Conservation (phyloP, 2,797 vertebrate species). For the Catostomus latipinnis region DNA sequence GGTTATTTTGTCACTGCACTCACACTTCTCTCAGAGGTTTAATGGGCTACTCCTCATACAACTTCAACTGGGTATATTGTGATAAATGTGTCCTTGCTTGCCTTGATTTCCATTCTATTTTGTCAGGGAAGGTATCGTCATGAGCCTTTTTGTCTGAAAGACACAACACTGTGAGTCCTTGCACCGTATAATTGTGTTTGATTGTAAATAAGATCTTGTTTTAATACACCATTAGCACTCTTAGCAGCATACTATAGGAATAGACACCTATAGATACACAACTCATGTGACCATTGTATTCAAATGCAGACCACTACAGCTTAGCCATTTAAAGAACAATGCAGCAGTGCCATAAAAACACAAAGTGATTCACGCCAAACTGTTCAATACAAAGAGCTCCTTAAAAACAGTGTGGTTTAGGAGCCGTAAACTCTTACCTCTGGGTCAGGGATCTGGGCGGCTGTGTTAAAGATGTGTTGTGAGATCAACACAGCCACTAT, state of each 20-base stretch:
- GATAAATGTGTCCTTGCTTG: too few relatives aligned
- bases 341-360: constrained; percentile 11
- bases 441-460: constrained; percentile 81
- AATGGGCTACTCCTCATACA: too few relatives aligned
- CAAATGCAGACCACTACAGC: neutral
- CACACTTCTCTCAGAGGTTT: too few relatives aligned
- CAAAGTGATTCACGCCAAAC: neutral
- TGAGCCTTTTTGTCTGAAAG: too few relatives aligned
- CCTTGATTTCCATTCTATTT: too few relatives aligned
- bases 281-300: neutral
- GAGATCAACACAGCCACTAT: constrained; percentile 74
- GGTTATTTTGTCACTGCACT: too few relatives aligned
- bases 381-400: constrained; percentile 14
- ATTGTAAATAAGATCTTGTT: neutral
- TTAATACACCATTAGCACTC: neutral
- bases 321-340: neutral
- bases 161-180: too few relatives aligned
- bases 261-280: neutral
- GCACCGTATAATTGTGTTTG: neutral
- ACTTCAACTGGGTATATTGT: too few relatives aligned
- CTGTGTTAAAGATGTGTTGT: constrained; percentile 73
- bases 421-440: constrained; percentile 76
- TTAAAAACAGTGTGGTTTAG: constrained; percentile 32
- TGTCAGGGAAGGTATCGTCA: too few relatives aligned
- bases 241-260: neutral